These are phyloP conservation scores for Unio pictorum DNA, from an alignment of 2,888 invertebrate species.

Conservation along the genomic window DNA sequence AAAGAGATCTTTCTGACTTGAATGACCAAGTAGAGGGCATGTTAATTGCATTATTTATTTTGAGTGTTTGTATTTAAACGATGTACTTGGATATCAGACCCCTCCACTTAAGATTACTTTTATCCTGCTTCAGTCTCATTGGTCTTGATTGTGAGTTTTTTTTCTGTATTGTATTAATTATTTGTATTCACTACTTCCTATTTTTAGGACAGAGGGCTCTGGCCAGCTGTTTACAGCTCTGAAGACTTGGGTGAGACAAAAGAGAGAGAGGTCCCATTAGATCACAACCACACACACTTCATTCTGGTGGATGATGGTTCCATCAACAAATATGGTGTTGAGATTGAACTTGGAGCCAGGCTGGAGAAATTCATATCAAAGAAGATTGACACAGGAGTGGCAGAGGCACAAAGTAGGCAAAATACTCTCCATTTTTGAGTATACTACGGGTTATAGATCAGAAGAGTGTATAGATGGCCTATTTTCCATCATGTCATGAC, in stretches of 20 bases:
- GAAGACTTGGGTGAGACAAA: slow-evolving; percentile 43
- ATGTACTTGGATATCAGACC: no score
- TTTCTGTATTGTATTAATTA: no score
- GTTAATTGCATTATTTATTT: no score
- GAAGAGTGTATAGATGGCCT: no score
- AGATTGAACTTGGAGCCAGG: slow-evolving; percentile 62
- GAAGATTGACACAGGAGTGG: slow-evolving; percentile 52
- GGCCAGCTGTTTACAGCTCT: slow-evolving; percentile 63
- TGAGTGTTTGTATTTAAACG: no score
- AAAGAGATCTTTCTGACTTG: no score
- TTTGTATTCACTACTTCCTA: neutral
- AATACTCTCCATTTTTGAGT: neutral
- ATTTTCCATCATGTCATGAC: no score
- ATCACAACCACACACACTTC: slow-evolving; percentile 71
- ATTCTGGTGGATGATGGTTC: slow-evolving; percentile 70
- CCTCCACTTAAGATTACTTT: no score
- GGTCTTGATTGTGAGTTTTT: no score
- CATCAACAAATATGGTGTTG: slow-evolving; percentile 61
- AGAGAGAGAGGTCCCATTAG: slow-evolving; percentile 57
- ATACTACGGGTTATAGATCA: no score
- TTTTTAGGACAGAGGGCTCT: slow-evolving; percentile 50
- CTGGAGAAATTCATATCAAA: slow-evolving; percentile 62
- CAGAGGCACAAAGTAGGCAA: slow-evolving; percentile 51
- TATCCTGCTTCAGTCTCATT: no score
- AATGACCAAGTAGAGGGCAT: no score